Evolutionary conservation across 1,140 invertebrate genomes (phyloP).

Genomic region (Pogonus chalceus): DNA sequence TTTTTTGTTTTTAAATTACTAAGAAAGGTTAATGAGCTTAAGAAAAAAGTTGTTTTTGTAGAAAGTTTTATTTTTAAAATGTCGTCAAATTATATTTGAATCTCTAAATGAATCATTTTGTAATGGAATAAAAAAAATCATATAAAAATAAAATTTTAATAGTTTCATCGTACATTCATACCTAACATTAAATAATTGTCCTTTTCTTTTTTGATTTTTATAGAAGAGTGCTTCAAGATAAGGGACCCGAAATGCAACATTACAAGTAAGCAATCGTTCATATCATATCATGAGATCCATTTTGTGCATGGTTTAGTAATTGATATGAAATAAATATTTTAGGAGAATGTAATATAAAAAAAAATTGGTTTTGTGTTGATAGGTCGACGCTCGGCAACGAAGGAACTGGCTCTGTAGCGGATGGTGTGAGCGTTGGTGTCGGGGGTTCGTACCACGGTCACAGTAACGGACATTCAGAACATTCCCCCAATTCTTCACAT

Average conservation of each 20-base stretch:
- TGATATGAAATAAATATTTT: too few species aligned
- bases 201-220: constrained; percentile 35
- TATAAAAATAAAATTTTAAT: background rate
- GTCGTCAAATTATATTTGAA: too few species aligned
- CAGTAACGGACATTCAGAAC: constrained; percentile 40
- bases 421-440: constrained; percentile 13
- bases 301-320: constrained; percentile 7
- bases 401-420: constrained; percentile 27
- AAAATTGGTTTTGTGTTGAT: constrained; percentile 14
- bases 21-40: too few species aligned
- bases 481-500: constrained; percentile 40
- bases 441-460: constrained; percentile 28
- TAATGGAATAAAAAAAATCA: too few species aligned
- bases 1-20: too few species aligned
- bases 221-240: constrained; percentile 54
- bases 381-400: constrained; percentile 25
- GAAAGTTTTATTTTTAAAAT: too few species aligned
- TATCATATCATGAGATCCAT: background rate
- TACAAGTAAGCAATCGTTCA: constrained; percentile 46
- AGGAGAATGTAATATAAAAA: too few species aligned
- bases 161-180: constrained; percentile 15
- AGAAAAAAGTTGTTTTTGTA: too few species aligned
- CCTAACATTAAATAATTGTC: constrained; percentile 1
- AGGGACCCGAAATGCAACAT: constrained; percentile 53
- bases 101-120: too few species aligned